Conservation (phyloP, 1,140 invertebrate genomes). For the Caenorhabditis briggsae region DNA sequence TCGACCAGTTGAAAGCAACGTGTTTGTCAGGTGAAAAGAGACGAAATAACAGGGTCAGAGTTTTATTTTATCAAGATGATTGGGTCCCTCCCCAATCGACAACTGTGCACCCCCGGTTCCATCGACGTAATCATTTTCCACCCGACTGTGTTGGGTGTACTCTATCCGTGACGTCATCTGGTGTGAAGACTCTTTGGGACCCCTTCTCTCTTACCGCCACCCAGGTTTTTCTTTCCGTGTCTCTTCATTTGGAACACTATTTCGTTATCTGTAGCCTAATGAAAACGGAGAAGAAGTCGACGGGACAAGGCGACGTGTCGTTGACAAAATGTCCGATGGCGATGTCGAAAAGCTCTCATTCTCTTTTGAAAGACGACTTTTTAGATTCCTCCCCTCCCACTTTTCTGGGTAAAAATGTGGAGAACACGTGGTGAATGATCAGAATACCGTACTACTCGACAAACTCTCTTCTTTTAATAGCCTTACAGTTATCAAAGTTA, state of each 20-base stretch:
- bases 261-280: constrained; percentile 12
- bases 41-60: constrained; percentile 24
- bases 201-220: constrained; percentile 14
- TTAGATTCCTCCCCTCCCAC: not conserved
- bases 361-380: not conserved
- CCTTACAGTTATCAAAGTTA: constrained; percentile 35
- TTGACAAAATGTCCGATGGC: constrained; percentile 45
- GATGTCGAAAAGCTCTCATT: constrained; percentile 34
- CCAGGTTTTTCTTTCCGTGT: not conserved
- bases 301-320: constrained; percentile 36
- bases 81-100: not conserved
- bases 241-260: not conserved
- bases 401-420: constrained; percentile 25
- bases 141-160: not conserved
- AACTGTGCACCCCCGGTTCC: not conserved
- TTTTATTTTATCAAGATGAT: constrained; percentile 26
- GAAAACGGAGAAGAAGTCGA: not conserved
- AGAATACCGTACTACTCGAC: constrained; percentile 3
- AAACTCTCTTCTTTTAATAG: not conserved
- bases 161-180: constrained; percentile 3
- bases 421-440: constrained; percentile 5
- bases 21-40: not conserved
- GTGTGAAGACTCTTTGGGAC: not conserved
- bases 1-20: not conserved
- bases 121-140: not conserved